Percentiles rank a stretch among this genome's conserved stretches.
These are phyloP conservation scores for Synanceia verrucosa DNA, from an alignment of 2,797 vertebrate species.

Conservation along the genomic window DNA sequence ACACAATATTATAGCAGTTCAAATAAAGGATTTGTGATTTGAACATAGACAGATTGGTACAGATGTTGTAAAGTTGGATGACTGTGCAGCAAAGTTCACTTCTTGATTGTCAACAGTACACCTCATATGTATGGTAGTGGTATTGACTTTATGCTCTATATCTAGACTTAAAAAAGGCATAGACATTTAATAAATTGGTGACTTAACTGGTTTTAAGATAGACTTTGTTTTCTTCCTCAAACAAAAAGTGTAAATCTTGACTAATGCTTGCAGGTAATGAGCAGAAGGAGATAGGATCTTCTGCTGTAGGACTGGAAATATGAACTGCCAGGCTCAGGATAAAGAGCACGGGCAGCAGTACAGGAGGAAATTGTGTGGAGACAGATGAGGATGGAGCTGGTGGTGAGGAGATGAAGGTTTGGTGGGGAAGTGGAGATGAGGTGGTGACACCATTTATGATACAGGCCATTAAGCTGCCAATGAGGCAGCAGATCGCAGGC, in stretches of 20 bases:
- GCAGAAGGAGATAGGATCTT: slow-evolving; percentile 37
- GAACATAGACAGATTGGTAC: background rate
- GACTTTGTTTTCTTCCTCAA: background rate
- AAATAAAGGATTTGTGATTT: background rate
- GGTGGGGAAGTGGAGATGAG: slow-evolving; percentile 30
- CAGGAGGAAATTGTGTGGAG: slow-evolving; percentile 32
- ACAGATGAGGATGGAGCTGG: slow-evolving; percentile 35
- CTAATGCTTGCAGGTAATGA: slow-evolving; percentile 16
- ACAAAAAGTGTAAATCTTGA: slow-evolving; percentile 26
- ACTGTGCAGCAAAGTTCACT: background rate
- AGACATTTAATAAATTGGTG: background rate
- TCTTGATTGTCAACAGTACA: background rate
- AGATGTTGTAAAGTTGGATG: background rate
- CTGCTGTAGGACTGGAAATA: slow-evolving; percentile 36
- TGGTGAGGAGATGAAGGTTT: slow-evolving; percentile 35
- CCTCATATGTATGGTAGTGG: background rate
- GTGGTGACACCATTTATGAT: slow-evolving; percentile 67
- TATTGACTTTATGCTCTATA: background rate
- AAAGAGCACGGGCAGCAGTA: slow-evolving; percentile 18
- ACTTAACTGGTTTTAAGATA: background rate
- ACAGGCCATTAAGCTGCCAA: slow-evolving; percentile 71
- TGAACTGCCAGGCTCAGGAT: slow-evolving; percentile 37
- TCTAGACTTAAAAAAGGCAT: background rate
- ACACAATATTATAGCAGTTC: background rate
- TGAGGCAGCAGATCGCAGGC: slow-evolving; percentile 63